Base-by-base conservation (phyloP, 23 tunicate species). In the Corella eumyota region DNA sequence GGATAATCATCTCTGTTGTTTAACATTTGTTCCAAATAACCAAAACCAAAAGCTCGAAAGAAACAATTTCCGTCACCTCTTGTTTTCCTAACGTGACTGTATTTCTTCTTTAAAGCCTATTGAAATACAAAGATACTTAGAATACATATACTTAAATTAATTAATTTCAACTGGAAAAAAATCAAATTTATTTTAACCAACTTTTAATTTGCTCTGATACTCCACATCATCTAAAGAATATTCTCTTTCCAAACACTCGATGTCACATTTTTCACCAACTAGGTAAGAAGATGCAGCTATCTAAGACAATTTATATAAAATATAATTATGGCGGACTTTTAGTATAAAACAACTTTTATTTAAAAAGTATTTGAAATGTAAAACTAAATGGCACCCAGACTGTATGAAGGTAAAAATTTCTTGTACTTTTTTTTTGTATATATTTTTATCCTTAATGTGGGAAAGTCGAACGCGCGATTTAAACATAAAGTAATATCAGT, bases 11-110 rank as follows among this genome's bases (percentile, higher is more conserved):
- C 67, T 32, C 77, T 85, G 27, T 77, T 45, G 2, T 59, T 38
- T 48, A 77, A 35, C 69, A 85, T 26, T 37, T 68, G 48, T 52
- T 85, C 95, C 32, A 85, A 61, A 65, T 85, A 85, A 34, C 95
- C 95, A 70, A 85, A 85, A 22, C 95, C 95, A 61, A 85, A 85
- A 0, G 95, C 95, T 19, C 95, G 85, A 72, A 58, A 85, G 61
- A 85, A 85, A 65, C 95, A 85, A 45, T 85, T 85, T 13, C 95
- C 95, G 52, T 85, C 95, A 19, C 95, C 95, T 21, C 95, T 50
- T 27, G 83, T 85, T 66, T 71, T 85, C 34, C 95, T 47, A 17
- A 85, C 63, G 58, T 71, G 75, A 33, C 79, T 77, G 47, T 85
- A 85, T n/a, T 24, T 64, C 37, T 49, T 72, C 25, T 68, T 63